Conservation (phyloP, 2,113 vertebrate genomes). For the Scartelaos histophorus region DNA sequence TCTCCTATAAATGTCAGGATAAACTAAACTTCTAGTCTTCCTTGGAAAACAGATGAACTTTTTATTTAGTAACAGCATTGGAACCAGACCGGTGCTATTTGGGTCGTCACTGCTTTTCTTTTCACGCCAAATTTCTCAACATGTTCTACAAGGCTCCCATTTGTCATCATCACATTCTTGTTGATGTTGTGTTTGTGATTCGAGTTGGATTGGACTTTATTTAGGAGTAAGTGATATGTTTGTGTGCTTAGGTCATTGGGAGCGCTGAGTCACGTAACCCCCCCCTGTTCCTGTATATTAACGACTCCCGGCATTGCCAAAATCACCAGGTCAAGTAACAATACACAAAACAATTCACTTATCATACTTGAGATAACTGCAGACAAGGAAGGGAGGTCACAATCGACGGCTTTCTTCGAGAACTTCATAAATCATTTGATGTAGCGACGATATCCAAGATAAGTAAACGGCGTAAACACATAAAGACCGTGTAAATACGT, state of each 20-base stretch:
- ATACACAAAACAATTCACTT: neutral
- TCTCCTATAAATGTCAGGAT: neutral
- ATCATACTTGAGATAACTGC: neutral
- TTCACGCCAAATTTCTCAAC: neutral
- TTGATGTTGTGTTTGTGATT: constrained; percentile 35
- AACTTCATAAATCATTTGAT: neutral
- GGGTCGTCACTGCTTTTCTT: constrained; percentile 8
- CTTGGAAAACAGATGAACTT: neutral
- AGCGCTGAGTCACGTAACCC: constrained; percentile 31
- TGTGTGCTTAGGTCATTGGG: constrained; percentile 26
- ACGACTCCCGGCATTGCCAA: neutral
- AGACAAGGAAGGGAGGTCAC: neutral
- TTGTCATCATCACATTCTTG: constrained; percentile 7
- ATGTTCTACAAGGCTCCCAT: neutral
- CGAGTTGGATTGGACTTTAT: constrained; percentile 28
- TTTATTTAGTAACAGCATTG: constrained; percentile 3
- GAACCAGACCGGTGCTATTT: neutral
- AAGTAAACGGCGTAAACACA: neutral
- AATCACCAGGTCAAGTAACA: constrained; percentile 6
- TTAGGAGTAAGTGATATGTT: constrained; percentile 37
- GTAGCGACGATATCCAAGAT: neutral
- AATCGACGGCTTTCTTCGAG: constrained; percentile 13
- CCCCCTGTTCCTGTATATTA: neutral
- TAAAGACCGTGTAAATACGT: neutral
- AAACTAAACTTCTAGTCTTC: neutral